A percentile compares a stretch with the other conserved stretches of the same genome.
phyloP scores from a whole-genome alignment of 23 tunicate species.

The Trididemnum miniatum region DNA sequence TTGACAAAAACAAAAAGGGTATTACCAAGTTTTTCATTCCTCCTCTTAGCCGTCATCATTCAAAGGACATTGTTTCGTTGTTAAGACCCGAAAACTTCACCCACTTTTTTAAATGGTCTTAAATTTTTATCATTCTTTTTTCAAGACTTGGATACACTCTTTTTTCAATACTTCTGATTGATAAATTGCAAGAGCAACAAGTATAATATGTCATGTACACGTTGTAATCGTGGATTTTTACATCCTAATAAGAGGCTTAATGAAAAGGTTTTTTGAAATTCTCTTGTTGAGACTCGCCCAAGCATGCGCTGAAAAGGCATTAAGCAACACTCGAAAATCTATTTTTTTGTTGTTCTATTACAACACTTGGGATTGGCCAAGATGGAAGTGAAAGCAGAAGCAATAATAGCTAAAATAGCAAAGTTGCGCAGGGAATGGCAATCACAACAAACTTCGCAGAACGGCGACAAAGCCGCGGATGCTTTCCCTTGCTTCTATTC shows the following conservation, averaged over 20 bases:
- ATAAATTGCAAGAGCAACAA: no score
- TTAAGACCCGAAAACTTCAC: no score
- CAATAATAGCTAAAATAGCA: constrained; percentile 22
- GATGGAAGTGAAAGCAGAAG: constrained; percentile 23
- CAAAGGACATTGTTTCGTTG: no score
- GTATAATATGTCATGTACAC: no score
- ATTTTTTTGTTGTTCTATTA: not conserved
- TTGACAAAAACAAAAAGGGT: no score
- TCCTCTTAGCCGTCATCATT: no score
- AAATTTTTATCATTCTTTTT: no score
- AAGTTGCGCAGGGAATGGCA: not conserved
- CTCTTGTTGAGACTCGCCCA: constrained; percentile 28
- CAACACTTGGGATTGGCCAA: not conserved
- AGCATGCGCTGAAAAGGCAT: constrained; percentile 35
- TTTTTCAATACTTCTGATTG: no score
- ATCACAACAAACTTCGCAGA: constrained; percentile 41
- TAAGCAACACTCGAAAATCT: constrained; percentile 8
- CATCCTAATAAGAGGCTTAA: not conserved
- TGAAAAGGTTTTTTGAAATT: not conserved
- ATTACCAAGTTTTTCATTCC: no score
- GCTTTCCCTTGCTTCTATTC: constrained; percentile 28
- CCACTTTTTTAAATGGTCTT: no score
- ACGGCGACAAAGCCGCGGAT: constrained; percentile 25
- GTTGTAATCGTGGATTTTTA: no score
- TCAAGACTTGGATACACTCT: no score